Conservation (phyloP, 2,888 invertebrate genomes). For the Mamestra brassicae region DNA sequence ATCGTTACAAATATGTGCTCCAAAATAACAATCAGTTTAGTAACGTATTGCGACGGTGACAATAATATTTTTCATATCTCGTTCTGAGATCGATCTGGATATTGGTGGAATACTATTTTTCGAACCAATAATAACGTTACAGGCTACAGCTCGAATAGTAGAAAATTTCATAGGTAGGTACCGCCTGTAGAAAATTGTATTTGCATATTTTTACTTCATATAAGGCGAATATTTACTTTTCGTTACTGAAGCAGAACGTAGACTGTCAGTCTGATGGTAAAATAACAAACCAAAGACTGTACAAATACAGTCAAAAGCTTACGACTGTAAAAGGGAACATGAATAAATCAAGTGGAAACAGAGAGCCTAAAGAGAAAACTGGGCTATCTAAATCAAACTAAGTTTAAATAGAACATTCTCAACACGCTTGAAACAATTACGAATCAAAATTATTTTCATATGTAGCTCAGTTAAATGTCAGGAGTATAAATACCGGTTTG, state of each 20-base stretch:
- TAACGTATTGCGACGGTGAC: not conserved
- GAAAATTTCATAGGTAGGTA: not conserved
- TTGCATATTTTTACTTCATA: constrained; percentile 1
- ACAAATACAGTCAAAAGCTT: constrained; percentile 2
- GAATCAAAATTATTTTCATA: constrained; percentile 69
- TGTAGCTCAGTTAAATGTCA: constrained; percentile 74
- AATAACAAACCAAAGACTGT: constrained; percentile 21
- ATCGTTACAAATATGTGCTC: constrained; percentile 5
- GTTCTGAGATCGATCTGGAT: not conserved
- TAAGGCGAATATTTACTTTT: constrained; percentile 19
- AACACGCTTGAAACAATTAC: constrained; percentile 56
- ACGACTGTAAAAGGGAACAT: constrained; percentile 10
- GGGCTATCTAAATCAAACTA: constrained; percentile 21
- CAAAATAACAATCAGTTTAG: not conserved
- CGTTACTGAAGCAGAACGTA: constrained; percentile 3
- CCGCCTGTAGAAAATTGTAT: constrained; percentile 2
- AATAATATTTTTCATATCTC: constrained; percentile 2
- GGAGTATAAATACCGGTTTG: constrained; percentile 71
- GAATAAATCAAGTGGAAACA: constrained; percentile 14
- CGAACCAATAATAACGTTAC: not conserved
- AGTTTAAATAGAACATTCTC: constrained; percentile 39
- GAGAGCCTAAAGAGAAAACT: constrained; percentile 22
- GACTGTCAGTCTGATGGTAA: constrained; percentile 23
- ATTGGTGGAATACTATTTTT: not conserved
- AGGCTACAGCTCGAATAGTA: not conserved